Conservation (phyloP, 2,888 invertebrate genomes). For the Augochlorella aurata region DNA sequence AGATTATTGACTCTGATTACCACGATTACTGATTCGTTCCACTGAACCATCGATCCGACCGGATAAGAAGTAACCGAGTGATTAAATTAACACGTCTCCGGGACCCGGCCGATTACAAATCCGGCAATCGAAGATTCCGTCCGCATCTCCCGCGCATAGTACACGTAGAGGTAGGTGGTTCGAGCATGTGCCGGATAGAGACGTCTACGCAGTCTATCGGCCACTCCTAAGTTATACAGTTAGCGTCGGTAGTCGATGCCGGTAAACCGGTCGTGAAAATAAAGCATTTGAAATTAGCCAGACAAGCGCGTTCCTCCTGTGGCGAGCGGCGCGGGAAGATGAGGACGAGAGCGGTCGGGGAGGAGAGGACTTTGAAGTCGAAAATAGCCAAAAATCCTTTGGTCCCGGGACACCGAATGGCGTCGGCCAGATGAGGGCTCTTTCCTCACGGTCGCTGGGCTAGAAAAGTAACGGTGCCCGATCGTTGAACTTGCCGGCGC, state of each 20-base stretch:
- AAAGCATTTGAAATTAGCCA: conserved; percentile 66
- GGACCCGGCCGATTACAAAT: background rate
- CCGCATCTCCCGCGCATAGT: background rate
- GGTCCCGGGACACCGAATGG: conserved; percentile 9
- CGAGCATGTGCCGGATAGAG: conserved; percentile 47
- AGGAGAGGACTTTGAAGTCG: conserved; percentile 60
- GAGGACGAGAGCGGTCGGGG: background rate
- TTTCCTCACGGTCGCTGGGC: conserved; percentile 31
- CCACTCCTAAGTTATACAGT: conserved; percentile 58
- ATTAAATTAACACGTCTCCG: conserved; percentile 1
- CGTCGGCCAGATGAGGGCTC: conserved; percentile 16
- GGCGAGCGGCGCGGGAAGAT: conserved; percentile 7
- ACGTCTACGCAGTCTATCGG: conserved; percentile 51
- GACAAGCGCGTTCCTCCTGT: conserved; percentile 54
- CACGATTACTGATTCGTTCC: too few relatives aligned
- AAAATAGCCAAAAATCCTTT: conserved; percentile 69
- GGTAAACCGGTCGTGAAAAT: conserved; percentile 63
- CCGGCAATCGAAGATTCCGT: conserved; percentile 26
- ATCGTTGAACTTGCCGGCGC: conserved; percentile 67
- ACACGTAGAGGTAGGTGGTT: conserved; percentile 1
- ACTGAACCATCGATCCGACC: background rate
- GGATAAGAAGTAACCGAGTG: background rate
- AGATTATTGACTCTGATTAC: too few relatives aligned
- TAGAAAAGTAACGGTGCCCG: conserved; percentile 70
- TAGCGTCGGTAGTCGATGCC: conserved; percentile 49